Percentiles rank a stretch among this genome's conserved stretches.
Conservation (phyloP, 1,140 invertebrate species). For the Aphis craccivora region DNA sequence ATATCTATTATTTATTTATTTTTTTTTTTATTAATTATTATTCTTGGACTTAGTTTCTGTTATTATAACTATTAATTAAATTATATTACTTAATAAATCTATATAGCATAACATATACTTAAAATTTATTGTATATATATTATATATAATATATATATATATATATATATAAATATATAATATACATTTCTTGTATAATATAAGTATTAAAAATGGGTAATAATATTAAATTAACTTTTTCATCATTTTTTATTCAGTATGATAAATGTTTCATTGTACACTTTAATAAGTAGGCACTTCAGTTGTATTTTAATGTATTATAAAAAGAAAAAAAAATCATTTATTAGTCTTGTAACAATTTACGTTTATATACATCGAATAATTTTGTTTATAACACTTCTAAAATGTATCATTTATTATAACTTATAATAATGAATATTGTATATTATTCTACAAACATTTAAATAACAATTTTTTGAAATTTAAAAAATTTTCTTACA, state of each 20-base stretch:
- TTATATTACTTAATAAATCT: neutral
- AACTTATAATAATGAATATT: neutral
- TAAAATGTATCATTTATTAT: neutral
- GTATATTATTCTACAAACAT: neutral
- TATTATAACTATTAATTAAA: neutral
- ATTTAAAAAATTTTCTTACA: neutral
- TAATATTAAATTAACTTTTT: neutral
- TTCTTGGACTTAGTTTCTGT: too few relatives aligned
- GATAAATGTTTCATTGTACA: neutral
- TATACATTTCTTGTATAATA: neutral
- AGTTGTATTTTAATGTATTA: too few relatives aligned
- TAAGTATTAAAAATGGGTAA: neutral
- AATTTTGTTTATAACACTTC: neutral
- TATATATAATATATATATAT: too few relatives aligned
- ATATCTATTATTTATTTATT: neutral
- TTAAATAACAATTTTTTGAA: neutral
- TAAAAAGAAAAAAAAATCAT: too few relatives aligned
- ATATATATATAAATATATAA: too few relatives aligned
- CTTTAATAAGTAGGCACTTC: neutral
- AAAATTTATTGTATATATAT: neutral
- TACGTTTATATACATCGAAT: neutral
- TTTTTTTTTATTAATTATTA: too few relatives aligned
- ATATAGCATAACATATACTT: neutral
- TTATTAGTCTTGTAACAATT: too few relatives aligned
- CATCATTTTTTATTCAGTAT: neutral